A percentile compares a stretch with the other conserved stretches of the same genome.
Evolutionary conservation across 2,797 vertebrate species (phyloP).

Genomic region (Heteromormyrus szaboi): DNA sequence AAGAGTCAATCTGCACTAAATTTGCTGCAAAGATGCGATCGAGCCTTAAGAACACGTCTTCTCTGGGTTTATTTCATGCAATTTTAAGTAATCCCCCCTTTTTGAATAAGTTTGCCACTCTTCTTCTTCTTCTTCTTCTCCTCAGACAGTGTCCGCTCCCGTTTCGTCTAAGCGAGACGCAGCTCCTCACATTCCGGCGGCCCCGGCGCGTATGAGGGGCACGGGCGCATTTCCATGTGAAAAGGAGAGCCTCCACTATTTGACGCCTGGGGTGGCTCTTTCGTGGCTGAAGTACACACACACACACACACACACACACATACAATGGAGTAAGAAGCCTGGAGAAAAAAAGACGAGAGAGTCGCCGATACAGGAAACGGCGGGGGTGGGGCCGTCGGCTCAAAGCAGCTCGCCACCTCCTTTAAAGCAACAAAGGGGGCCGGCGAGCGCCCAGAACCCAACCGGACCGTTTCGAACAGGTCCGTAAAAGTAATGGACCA

Average conservation of each 20-base stretch:
- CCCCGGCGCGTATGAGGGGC: neutral
- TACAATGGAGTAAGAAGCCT: conserved; percentile 30
- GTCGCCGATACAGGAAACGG: conserved; percentile 14
- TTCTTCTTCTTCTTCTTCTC: neutral
- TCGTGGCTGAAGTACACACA: conserved; percentile 28
- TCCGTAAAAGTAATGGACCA: neutral
- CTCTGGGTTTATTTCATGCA: neutral
- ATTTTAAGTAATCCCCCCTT: neutral
- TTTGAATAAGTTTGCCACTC: neutral
- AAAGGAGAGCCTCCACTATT: conserved; percentile 19
- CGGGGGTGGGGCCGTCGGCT: conserved; percentile 7
- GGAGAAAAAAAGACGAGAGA: neutral
- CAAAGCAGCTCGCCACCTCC: neutral
- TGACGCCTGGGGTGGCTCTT: conserved; percentile 10
- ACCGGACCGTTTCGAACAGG: neutral
- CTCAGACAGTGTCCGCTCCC: neutral
- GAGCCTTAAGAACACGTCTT: neutral
- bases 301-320: conserved; percentile 16
- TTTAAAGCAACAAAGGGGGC: conserved; percentile 18
- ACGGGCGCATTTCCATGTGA: conserved; percentile 23
- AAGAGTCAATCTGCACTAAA: neutral
- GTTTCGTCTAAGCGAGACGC: neutral
- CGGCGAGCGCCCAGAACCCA: neutral
- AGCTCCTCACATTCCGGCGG: neutral
- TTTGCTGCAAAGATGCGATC: neutral